Evolutionary conservation across 2,888 invertebrate genomes (phyloP), one percentile per base, ranked within the genome.

Genomic region (Drosophila maculinotata): DNA sequence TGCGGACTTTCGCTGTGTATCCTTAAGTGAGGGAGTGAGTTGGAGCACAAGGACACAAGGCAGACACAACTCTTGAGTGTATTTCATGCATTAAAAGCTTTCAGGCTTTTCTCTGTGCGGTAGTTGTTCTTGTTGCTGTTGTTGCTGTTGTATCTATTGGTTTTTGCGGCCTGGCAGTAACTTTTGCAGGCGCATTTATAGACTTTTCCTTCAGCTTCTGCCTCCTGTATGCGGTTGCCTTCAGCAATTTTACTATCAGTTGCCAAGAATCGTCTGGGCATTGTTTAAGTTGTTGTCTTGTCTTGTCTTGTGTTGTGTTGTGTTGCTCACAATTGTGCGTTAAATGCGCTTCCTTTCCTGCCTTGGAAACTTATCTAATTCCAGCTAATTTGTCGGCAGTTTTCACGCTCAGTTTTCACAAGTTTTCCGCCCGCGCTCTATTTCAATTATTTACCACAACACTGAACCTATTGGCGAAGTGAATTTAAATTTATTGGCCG

Each of bases 71-170:
- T 76, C 75, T 75, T 68, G 71, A 78, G 78, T 74, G 78, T 78
- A 78, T 74, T 78, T 78, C 67, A 71, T 65, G 83, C 81, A 83
- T 82, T 86, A 86, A 86, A 75, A 83, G 81, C 86, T 81, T 79
- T 76, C 65, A 57, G 64, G 42, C 47, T 58, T 56, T 17, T 52
- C 44, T 54, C 15, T 47, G 44, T 51, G 47, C 47, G 31, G 48
- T 39, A 17, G 54, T 49, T 54, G 57, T 51, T 72, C 56, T 59
- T 70, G 56, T 57, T 59, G 56, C 59, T 67, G 54, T 49, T 54
- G 57, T 51, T 72, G 58, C 56, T 70, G 56, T 57, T 59, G 56
- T 56, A 63, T 58, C 54, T 56, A 76, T 76, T 68, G 71, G 79
- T 64, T 76, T 69, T 59, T 79, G 84, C 62, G 81, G 87, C 74